Evolutionary conservation across 2,113 vertebrate genomes (phyloP).

Genomic region (Recurvirostra avosetta): DNA sequence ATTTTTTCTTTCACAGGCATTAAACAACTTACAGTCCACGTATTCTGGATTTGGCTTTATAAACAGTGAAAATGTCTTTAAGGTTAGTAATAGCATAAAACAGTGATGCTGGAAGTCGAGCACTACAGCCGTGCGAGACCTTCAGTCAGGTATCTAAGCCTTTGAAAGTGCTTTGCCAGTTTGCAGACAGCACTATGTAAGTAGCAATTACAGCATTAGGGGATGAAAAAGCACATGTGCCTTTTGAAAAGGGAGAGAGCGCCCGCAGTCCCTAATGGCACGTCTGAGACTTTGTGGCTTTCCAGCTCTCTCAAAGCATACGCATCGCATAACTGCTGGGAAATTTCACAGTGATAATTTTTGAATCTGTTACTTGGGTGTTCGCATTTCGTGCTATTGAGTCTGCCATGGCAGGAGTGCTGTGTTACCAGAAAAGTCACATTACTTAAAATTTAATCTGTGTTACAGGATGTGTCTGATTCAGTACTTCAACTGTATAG

Average conservation of each 20-base stretch:
- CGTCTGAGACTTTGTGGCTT: not conserved
- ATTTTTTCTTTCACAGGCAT: conserved; percentile 75
- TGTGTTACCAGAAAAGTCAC: not conserved
- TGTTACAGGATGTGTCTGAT: not conserved
- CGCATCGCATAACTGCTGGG: not conserved
- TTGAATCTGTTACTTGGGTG: not conserved
- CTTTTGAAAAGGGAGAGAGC: not conserved
- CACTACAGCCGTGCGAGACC: not conserved
- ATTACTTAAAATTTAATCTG: not conserved
- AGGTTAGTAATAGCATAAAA: conserved; percentile 63
- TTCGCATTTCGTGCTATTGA: not conserved
- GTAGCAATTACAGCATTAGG: not conserved
- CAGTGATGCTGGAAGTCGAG: not conserved
- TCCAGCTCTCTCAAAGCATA: not conserved
- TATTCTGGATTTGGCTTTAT: conserved; percentile 92
- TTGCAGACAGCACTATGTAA: not conserved
- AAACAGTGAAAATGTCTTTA: conserved; percentile 97
- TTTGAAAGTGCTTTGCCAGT: not conserved
- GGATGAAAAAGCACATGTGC: not conserved
- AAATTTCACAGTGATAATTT: not conserved
- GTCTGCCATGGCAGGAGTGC: not conserved
- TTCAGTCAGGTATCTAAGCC: accelerated
- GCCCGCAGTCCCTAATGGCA: not conserved
- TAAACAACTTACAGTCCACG: conserved; percentile 97
- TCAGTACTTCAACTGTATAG: not conserved